phyloP scores from a whole-genome alignment of 2,888 invertebrate genomes.

The Ariolimax columbianus region DNA sequence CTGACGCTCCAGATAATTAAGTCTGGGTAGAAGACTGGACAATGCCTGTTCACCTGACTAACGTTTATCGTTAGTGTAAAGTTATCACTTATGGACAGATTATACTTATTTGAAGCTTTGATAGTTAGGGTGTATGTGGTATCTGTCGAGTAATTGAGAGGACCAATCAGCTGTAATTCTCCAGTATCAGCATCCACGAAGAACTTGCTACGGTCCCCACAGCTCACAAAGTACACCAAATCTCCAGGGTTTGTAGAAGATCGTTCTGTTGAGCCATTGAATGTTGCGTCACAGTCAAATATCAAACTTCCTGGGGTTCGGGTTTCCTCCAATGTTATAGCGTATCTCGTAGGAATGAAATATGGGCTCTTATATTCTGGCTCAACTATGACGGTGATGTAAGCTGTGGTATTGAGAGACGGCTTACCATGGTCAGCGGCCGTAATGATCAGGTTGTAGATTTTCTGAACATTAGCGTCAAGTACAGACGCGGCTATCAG shows the following conservation, averaged over 20 bases:
- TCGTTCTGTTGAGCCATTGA: slow-evolving; percentile 19
- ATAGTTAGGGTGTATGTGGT: slow-evolving; percentile 37
- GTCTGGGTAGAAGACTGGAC: slow-evolving; percentile 50
- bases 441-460: slow-evolving; percentile 36
- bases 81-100: slow-evolving; percentile 38
- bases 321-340: slow-evolving; percentile 15
- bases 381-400: slow-evolving; percentile 47
- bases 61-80: slow-evolving; percentile 46
- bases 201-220: slow-evolving; percentile 61
- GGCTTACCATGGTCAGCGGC: slow-evolving; percentile 61
- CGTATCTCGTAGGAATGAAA: neutral
- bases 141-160: slow-evolving; percentile 25
- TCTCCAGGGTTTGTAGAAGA: slow-evolving; percentile 17
- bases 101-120: slow-evolving; percentile 52
- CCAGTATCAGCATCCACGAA: slow-evolving; percentile 61
- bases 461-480: slow-evolving; percentile 15
- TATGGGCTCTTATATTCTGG: slow-evolving; percentile 13
- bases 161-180: slow-evolving; percentile 53
- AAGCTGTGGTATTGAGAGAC: slow-evolving; percentile 53
- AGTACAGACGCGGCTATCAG: neutral
- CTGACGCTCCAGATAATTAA: slow-evolving; percentile 34
- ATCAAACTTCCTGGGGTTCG: slow-evolving; percentile 12
- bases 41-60: slow-evolving; percentile 57
- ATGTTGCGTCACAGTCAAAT: slow-evolving; percentile 35
- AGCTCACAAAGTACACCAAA: slow-evolving; percentile 60